Conservation (phyloP, 2,797 vertebrate species). For the Tiaroga cobitis region DNA sequence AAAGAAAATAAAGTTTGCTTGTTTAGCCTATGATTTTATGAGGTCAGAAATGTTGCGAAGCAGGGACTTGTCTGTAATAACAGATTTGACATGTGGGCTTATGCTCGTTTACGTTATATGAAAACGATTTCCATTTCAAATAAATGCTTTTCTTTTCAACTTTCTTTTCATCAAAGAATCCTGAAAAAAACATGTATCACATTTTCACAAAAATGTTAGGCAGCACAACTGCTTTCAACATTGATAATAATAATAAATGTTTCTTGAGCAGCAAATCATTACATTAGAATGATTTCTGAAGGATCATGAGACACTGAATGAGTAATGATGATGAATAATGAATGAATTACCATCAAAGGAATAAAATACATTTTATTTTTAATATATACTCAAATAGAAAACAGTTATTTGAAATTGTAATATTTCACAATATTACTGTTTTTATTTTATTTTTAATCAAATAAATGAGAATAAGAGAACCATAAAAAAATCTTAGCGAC, state of each 20-base stretch:
- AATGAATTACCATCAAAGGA: too few relatives aligned
- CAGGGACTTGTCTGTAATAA: background rate
- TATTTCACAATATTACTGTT: background rate
- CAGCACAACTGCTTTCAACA: background rate
- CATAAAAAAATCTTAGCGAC: too few relatives aligned
- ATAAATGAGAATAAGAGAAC: too few relatives aligned
- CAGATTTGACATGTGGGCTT: background rate
- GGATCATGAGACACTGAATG: too few relatives aligned
- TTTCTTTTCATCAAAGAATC: background rate
- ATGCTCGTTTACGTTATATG: background rate
- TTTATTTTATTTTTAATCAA: too few relatives aligned
- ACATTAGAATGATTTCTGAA: background rate
- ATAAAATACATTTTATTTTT: too few relatives aligned
- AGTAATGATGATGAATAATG: background rate
- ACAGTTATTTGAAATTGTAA: background rate
- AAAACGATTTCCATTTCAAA: background rate
- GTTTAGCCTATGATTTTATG: background rate
- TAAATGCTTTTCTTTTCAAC: background rate
- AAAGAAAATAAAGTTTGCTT: constrained; percentile 16
- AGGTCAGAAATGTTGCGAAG: constrained; percentile 42
- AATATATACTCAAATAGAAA: background rate
- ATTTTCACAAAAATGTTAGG: too few relatives aligned
- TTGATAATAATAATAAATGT: background rate
- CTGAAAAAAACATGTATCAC: too few relatives aligned
- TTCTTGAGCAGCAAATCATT: background rate